These are phyloP conservation scores for Diogma glabrata DNA, from an alignment of 2,888 invertebrate genomes.

Conservation along the genomic window DNA sequence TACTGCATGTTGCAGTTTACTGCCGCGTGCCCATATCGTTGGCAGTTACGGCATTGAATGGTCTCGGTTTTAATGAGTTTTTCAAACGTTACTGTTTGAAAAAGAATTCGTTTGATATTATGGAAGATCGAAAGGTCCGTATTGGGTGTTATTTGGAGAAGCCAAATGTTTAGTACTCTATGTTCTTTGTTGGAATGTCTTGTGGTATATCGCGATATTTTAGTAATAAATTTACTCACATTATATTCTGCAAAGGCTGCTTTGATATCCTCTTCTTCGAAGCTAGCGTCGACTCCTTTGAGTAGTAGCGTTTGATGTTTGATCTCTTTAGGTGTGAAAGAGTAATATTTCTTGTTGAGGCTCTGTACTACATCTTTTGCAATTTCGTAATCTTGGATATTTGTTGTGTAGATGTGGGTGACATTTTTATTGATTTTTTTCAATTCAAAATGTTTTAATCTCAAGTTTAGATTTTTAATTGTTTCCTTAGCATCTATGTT, in stretches of 20 bases:
- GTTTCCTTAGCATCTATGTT: neutral
- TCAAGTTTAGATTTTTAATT: neutral
- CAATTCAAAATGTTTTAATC: neutral
- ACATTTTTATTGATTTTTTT: neutral
- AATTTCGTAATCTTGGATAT: neutral
- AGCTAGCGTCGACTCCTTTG: neutral
- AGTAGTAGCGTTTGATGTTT: neutral
- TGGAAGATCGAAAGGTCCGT: neutral
- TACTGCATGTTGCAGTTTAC: neutral
- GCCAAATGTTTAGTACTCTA: neutral
- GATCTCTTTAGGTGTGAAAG: neutral
- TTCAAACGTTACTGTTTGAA: neutral
- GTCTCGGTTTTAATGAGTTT: neutral
- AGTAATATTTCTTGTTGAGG: neutral
- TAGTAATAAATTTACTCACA: neutral
- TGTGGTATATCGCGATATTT: neutral
- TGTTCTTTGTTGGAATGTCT: neutral
- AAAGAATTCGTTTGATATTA: neutral
- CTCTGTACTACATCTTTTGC: neutral
- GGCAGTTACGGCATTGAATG: neutral
- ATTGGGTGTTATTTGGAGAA: neutral
- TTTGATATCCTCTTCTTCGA: neutral
- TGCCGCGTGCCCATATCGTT: neutral
- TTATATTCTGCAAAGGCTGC: neutral
- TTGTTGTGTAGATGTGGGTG: neutral